A percentile compares a stretch with the other conserved stretches of the same genome.
Evolutionary conservation across 2,888 invertebrate species (phyloP).

Genomic region (Metellina segmentata): DNA sequence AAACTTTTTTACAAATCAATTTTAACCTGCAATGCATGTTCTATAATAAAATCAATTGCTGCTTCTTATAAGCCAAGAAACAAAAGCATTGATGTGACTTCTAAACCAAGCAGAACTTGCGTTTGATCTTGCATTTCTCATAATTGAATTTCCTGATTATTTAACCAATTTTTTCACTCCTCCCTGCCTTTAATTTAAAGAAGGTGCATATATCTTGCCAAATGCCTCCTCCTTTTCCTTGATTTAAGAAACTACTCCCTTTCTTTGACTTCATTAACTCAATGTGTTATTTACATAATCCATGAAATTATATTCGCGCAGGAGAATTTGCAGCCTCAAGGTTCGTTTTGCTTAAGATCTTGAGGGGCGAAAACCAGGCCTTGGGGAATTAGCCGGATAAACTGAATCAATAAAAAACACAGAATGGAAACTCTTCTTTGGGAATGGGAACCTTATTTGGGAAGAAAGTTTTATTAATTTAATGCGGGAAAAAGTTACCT

Average conservation of each 20-base stretch:
- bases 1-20: no score
- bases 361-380: background rate
- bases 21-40: background rate
- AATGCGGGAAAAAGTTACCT: constrained; percentile 15
- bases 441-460: background rate
- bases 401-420: background rate
- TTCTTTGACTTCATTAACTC: constrained; percentile 35
- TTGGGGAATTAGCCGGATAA: constrained; percentile 2
- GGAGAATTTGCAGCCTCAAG: background rate
- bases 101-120: background rate
- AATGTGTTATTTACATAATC: constrained; percentile 44
- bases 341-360: constrained; percentile 13
- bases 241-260: constrained; percentile 7
- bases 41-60: background rate
- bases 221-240: background rate
- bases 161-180: constrained; percentile 2
- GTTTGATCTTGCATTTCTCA: background rate
- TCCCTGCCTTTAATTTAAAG: background rate
- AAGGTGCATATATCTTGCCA: background rate
- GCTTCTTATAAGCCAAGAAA: constrained; percentile 2
- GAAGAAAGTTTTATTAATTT: constrained; percentile 43
- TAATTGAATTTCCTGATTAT: constrained; percentile 51
- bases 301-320: background rate
- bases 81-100: background rate
- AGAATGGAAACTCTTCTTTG: background rate